phyloP scores from a whole-genome alignment of 2,888 invertebrate species.

The Spodoptera littoralis region DNA sequence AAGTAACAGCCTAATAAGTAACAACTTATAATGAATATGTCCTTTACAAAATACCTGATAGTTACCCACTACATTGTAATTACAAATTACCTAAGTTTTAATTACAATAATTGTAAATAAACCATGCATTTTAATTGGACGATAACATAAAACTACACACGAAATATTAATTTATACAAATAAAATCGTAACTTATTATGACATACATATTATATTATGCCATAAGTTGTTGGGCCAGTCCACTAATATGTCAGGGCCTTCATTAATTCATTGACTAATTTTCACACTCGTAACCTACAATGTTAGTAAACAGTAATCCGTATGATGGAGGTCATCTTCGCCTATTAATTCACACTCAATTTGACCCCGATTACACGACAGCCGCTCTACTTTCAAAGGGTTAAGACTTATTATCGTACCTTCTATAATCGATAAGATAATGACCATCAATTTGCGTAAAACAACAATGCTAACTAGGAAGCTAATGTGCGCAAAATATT shows the following conservation, averaged over 20 bases:
- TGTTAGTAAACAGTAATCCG: constrained; percentile 34
- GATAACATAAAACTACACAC: too few species aligned
- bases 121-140: neutral
- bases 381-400: constrained; percentile 27
- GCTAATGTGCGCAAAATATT: constrained; percentile 13
- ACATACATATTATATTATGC: constrained; percentile 12
- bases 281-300: constrained; percentile 18
- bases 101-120: neutral
- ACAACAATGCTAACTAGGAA: constrained; percentile 26
- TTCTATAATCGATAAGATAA: constrained; percentile 44
- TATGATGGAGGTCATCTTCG: constrained; percentile 29
- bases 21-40: too few species aligned
- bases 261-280: constrained; percentile 49
- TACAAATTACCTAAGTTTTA: too few species aligned
- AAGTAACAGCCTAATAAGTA: too few species aligned
- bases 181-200: constrained; percentile 14
- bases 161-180: neutral
- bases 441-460: constrained; percentile 21
- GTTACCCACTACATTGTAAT: too few species aligned
- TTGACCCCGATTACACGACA: constrained; percentile 27
- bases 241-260: constrained; percentile 40
- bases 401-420: constrained; percentile 26
- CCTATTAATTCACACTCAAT: constrained; percentile 24
- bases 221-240: constrained; percentile 20
- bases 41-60: too few species aligned